Conservation (phyloP, 2,113 vertebrate species). For the Eublepharis macularius region DNA sequence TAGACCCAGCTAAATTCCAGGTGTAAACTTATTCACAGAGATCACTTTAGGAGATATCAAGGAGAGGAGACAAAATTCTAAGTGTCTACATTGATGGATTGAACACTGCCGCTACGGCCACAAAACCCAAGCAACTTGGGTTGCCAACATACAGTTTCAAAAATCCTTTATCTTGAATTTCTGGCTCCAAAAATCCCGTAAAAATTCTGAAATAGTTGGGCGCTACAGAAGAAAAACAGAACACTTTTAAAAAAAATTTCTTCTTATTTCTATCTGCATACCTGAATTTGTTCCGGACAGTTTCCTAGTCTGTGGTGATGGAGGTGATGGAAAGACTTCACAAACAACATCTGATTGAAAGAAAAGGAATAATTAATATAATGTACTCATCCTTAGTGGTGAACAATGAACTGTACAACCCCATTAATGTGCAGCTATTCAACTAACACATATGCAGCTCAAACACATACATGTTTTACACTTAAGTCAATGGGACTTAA, state of each 20-base stretch:
- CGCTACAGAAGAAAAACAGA: not conserved
- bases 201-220: not conserved
- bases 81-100: not conserved
- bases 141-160: not conserved
- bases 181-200: not conserved
- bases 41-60: not conserved
- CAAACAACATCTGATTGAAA: not conserved
- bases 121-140: too few relatives aligned
- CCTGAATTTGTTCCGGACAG: not conserved
- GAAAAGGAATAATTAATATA: not conserved
- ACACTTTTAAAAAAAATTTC: too few relatives aligned
- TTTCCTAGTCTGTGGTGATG: not conserved
- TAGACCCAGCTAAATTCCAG: not conserved
- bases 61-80: not conserved
- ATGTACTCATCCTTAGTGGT: not conserved
- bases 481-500: not conserved
- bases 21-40: not conserved
- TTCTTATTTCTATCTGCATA: not conserved
- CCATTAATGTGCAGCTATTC: not conserved
- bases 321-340: conserved; percentile 1
- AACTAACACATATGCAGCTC: not conserved
- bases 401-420: not conserved
- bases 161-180: not conserved
- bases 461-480: not conserved
- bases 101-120: too few relatives aligned